These are phyloP conservation scores for Gymnosoma rotundatum DNA, from an alignment of 2,888 invertebrate genomes.

Conservation along the genomic window DNA sequence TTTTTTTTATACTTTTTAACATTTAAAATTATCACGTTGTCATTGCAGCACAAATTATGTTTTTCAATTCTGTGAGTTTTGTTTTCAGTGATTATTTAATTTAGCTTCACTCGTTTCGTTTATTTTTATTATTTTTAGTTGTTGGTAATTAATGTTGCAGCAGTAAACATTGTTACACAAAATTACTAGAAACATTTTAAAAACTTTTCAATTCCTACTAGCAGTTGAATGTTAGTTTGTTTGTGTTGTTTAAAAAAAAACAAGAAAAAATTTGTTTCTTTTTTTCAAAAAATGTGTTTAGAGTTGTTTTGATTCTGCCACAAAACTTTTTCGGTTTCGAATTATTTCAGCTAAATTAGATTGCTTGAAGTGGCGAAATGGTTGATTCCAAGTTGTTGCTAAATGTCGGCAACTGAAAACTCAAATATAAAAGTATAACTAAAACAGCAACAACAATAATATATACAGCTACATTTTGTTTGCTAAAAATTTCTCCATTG, in stretches of 20 bases:
- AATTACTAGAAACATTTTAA: constrained; percentile 25
- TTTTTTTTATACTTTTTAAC: background rate
- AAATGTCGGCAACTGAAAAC: constrained; percentile 59
- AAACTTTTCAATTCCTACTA: constrained; percentile 36
- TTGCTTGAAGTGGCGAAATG: constrained; percentile 71
- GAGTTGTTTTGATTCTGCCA: constrained; percentile 55
- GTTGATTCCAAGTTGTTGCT: constrained; percentile 58
- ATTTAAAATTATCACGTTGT: constrained; percentile 40
- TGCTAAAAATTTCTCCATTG: background rate
- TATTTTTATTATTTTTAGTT: background rate
- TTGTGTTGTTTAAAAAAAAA: background rate
- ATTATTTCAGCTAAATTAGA: constrained; percentile 73
- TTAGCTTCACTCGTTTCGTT: constrained; percentile 18
- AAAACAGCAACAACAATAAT: background rate
- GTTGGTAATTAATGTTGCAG: constrained; percentile 38
- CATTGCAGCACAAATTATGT: constrained; percentile 49
- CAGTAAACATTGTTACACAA: constrained; percentile 25
- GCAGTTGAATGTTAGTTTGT: background rate
- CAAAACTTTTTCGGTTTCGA: constrained; percentile 67
- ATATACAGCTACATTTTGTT: constrained; percentile 13
- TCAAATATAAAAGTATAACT: constrained; percentile 48
- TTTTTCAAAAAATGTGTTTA: constrained; percentile 34
- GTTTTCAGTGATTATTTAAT: constrained; percentile 46
- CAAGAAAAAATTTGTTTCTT: background rate
- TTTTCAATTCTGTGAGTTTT: background rate